Percentiles rank a stretch among this genome's conserved stretches.
phyloP scores from a whole-genome alignment of 2,113 vertebrate species.

The Merops nubicus region DNA sequence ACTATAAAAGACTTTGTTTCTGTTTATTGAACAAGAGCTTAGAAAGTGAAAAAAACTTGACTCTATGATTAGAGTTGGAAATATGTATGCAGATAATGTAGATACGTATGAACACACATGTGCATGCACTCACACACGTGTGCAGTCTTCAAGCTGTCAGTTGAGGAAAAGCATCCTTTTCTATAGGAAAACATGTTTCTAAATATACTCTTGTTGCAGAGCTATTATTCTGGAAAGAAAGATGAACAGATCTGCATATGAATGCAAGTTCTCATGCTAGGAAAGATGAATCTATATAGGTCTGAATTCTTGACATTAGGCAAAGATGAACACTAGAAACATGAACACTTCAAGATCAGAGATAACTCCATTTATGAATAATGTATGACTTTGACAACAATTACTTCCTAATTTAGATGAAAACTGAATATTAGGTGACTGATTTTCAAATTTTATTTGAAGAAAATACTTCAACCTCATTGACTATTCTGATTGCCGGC shows the following conservation, averaged over 20 bases:
- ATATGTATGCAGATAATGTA: neutral
- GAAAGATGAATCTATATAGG: neutral
- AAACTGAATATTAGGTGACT: neutral
- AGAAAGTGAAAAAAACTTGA: neutral
- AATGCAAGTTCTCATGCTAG: neutral
- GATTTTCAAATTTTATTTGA: neutral
- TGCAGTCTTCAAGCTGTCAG: neutral
- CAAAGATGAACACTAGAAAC: neutral
- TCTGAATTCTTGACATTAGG: neutral
- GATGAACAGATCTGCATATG: neutral
- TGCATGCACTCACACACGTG: accelerated
- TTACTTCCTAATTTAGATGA: neutral
- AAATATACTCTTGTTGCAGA: neutral
- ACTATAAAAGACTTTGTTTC: neutral
- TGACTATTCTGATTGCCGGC: neutral
- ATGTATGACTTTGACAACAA: neutral
- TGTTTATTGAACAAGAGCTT: neutral
- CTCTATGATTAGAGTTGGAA: neutral
- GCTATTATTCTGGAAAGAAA: neutral
- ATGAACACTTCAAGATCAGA: neutral
- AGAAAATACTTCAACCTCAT: neutral
- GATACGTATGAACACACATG: neutral
- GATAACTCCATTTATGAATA: neutral
- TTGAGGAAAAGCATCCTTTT: neutral
- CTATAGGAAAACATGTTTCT: neutral